Evolutionary conservation across 2,113 vertebrate genomes (phyloP).

Genomic region (Mesembrinibis cayennensis): DNA sequence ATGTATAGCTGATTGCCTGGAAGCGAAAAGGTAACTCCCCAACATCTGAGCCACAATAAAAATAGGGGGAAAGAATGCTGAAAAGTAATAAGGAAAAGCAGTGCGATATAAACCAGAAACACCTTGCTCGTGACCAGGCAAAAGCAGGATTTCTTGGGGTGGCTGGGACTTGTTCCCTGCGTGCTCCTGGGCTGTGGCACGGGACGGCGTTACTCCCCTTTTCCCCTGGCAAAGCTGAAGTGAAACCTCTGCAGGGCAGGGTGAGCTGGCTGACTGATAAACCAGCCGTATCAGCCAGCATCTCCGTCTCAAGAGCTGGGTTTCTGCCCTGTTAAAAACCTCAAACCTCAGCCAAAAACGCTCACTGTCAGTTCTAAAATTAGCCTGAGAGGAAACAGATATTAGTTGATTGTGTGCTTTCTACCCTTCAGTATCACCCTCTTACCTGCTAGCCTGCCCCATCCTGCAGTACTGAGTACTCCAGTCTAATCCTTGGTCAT

Average conservation of each 20-base stretch:
- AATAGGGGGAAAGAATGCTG: neutral
- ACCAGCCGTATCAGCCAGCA: neutral
- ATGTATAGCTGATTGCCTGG: accelerated
- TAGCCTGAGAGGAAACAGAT: neutral
- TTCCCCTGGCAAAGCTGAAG: accelerated
- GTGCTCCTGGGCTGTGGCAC: neutral
- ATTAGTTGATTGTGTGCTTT: neutral
- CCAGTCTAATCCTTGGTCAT: neutral
- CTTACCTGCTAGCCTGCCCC: neutral
- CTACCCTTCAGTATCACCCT: neutral
- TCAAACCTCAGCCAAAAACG: neutral
- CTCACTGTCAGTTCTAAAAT: neutral
- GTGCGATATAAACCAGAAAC: neutral
- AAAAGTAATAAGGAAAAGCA: neutral
- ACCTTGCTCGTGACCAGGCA: neutral
- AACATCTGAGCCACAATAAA: neutral
- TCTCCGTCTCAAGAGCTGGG: neutral
- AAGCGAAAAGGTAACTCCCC: neutral
- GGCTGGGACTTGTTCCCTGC: neutral
- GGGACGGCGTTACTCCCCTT: accelerated
- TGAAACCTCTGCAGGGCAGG: neutral
- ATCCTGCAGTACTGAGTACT: neutral
- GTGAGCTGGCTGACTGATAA: neutral
- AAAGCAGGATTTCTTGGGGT: neutral
- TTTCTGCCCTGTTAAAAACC: neutral